These are phyloP conservation scores for Orycteropus afer DNA, from an alignment of 2,113 vertebrate species.

Conservation along the genomic window DNA sequence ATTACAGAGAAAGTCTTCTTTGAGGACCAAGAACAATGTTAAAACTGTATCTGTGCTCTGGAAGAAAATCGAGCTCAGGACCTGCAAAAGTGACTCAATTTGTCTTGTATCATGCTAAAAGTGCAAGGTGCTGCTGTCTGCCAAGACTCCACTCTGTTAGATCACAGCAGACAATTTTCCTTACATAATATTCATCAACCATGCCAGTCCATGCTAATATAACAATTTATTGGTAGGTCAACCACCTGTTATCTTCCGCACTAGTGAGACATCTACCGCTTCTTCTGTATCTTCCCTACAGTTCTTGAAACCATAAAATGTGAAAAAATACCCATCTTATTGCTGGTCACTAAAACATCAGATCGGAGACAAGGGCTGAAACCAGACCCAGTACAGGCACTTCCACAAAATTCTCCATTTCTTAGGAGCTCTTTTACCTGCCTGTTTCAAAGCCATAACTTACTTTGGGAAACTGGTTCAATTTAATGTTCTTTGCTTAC, in stretches of 20 bases:
- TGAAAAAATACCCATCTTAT: background rate
- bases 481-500: background rate
- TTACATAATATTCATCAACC: background rate
- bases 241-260: background rate
- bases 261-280: slow-evolving; percentile 23
- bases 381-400: background rate
- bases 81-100: background rate
- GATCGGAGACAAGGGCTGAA: background rate
- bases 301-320: slow-evolving; percentile 20
- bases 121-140: background rate
- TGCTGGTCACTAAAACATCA: background rate
- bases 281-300: slow-evolving; percentile 7
- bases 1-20: background rate
- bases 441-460: background rate
- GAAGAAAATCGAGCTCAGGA: background rate
- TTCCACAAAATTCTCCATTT: background rate
- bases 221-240: background rate
- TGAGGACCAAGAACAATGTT: background rate
- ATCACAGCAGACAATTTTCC: slow-evolving; percentile 1
- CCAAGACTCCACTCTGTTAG: background rate
- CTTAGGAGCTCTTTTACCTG: background rate
- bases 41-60: background rate
- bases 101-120: background rate
- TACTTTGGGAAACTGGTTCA: background rate
- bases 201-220: background rate